phyloP scores from a whole-genome alignment of 2,797 vertebrate species.

The Amblyraja radiata region DNA sequence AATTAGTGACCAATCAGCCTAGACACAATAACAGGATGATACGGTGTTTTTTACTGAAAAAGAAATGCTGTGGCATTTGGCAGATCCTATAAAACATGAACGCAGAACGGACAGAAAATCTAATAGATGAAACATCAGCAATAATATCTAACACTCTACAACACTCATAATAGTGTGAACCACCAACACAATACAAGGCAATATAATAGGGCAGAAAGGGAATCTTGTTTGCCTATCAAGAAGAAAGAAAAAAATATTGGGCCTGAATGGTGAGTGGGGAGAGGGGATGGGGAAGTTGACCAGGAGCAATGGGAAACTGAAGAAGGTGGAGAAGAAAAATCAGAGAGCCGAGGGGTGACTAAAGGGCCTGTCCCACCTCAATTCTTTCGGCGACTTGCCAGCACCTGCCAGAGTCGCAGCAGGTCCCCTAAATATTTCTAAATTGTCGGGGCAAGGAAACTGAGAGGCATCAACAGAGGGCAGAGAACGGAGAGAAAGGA shows the following conservation, averaged over 20 bases:
- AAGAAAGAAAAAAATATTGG: neutral
- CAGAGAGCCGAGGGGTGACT: neutral
- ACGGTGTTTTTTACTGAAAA: neutral
- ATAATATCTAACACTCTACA: no score
- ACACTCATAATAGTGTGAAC: neutral
- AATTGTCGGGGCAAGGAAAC: no score
- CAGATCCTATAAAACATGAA: neutral
- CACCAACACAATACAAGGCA: neutral
- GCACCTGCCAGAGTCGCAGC: no score
- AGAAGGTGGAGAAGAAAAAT: neutral
- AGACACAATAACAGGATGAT: neutral
- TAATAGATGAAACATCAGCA: neutral
- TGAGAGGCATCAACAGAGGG: no score
- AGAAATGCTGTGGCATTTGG: neutral
- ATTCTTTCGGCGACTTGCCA: no score
- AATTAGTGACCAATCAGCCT: slow-evolving; percentile 5
- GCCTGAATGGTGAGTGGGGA: neutral
- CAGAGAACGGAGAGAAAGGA: no score
- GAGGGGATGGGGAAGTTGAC: neutral
- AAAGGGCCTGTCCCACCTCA: no score
- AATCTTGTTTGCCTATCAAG: neutral
- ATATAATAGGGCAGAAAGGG: neutral
- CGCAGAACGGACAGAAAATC: neutral
- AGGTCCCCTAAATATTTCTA: no score
- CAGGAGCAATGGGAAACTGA: neutral